Evolutionary conservation across 92 coral and sea anemone genomes (phyloP).

Genomic region (Isaurus tuberculatus): DNA sequence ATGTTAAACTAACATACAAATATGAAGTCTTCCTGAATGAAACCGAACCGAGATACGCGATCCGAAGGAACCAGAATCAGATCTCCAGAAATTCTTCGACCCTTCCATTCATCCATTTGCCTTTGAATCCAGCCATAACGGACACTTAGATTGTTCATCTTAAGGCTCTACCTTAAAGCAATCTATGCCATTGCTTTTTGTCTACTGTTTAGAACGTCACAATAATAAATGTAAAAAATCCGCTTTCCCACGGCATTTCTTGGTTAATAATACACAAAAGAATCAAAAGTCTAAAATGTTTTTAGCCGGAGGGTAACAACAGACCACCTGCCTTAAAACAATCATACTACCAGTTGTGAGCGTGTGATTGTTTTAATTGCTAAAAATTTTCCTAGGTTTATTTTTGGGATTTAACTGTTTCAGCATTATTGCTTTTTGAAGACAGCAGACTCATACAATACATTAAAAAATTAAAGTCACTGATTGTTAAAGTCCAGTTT

Average conservation of each 20-base stretch:
- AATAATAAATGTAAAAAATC: not conserved
- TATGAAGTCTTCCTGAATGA: slow-evolving; percentile 76
- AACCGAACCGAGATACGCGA: slow-evolving; percentile 56
- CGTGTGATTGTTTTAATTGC: slow-evolving; percentile 16
- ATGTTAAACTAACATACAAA: slow-evolving; percentile 59
- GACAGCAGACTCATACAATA: not conserved
- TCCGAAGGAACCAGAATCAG: slow-evolving; percentile 69
- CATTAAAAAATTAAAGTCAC: no score
- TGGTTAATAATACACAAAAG: slow-evolving; percentile 30
- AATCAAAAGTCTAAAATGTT: not conserved
- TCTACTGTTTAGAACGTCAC: slow-evolving; percentile 16
- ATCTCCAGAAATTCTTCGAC: slow-evolving; percentile 72
- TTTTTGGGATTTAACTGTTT: slow-evolving; percentile 5
- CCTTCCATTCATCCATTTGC: not conserved
- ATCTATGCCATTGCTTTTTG: slow-evolving; percentile 25
- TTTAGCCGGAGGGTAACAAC: slow-evolving; percentile 14
- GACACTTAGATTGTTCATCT: slow-evolving; percentile 1
- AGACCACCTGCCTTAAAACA: slow-evolving; percentile 18
- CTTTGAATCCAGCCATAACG: slow-evolving; percentile 4
- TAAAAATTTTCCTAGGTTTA: not conserved
- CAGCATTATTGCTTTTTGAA: not conserved
- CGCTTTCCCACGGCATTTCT: slow-evolving; percentile 14
- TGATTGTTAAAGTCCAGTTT: no score
- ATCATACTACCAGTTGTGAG: slow-evolving; percentile 31
- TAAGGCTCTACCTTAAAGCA: not conserved